phyloP scores from a whole-genome alignment of 2,888 invertebrate species.

The Rhingia rostrata region DNA sequence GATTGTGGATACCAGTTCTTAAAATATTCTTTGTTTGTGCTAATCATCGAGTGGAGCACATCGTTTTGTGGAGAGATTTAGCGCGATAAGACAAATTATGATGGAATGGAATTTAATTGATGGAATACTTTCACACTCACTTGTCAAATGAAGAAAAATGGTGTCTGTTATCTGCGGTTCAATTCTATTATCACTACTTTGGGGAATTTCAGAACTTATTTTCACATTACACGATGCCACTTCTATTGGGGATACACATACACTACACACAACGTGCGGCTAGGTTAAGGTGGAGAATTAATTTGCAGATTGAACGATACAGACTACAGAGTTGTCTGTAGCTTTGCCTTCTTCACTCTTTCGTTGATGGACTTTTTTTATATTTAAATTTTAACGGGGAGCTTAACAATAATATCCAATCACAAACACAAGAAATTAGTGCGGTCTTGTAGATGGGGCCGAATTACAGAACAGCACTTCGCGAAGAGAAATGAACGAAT shows the following conservation, averaged over 20 bases:
- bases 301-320: slow-evolving; percentile 17
- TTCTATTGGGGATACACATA: not conserved
- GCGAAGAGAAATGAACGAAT: slow-evolving; percentile 46
- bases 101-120: not conserved
- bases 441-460: too few species aligned
- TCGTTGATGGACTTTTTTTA: slow-evolving; percentile 6
- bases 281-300: slow-evolving; percentile 25
- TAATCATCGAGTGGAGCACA: not conserved
- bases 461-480: not conserved
- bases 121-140: slow-evolving; percentile 43
- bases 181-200: slow-evolving; percentile 9
- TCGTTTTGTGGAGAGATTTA: slow-evolving; percentile 1
- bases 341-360: slow-evolving; percentile 3
- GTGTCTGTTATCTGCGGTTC: slow-evolving; percentile 15
- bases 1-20: slow-evolving; percentile 17
- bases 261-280: slow-evolving; percentile 31
- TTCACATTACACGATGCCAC: not conserved
- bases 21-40: slow-evolving; percentile 3
- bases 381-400: slow-evolving; percentile 10
- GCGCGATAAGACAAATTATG: slow-evolving; percentile 1
- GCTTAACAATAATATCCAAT: not conserved
- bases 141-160: slow-evolving; percentile 10
- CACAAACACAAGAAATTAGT: not conserved
- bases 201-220: slow-evolving; percentile 7
- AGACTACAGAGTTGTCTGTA: slow-evolving; percentile 15